Conservation (phyloP, 2,888 invertebrate species). For the Marronus borbonicus region DNA sequence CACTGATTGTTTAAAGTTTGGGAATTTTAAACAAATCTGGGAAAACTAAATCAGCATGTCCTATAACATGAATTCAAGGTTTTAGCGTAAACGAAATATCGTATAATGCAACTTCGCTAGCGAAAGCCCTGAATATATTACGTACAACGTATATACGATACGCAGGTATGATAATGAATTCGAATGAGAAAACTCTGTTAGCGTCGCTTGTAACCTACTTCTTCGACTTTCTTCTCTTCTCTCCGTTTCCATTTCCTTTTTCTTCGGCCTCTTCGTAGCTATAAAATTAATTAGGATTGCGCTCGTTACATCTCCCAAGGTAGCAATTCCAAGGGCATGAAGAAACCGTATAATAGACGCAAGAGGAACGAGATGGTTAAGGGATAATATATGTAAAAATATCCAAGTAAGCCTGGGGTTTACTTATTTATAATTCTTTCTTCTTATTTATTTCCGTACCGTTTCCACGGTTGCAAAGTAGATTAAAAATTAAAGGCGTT, state of each 20-base stretch:
- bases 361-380: slow-evolving; percentile 39
- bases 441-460: slow-evolving; percentile 27
- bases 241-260: slow-evolving; percentile 15
- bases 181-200: slow-evolving; percentile 19
- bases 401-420: slow-evolving; percentile 22
- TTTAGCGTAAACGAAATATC: slow-evolving; percentile 4
- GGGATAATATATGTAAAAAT: slow-evolving; percentile 42
- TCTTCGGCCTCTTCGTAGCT: slow-evolving; percentile 52
- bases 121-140: neutral
- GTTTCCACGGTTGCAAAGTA: slow-evolving; percentile 42
- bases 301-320: slow-evolving; percentile 54
- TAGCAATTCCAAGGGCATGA: slow-evolving; percentile 55
- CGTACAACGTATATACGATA: slow-evolving; percentile 4
- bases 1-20: too few species aligned
- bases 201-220: slow-evolving; percentile 36
- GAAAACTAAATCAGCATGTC: too few species aligned
- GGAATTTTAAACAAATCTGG: too few species aligned
- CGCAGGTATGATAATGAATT: slow-evolving; percentile 33
- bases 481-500: slow-evolving; percentile 29
- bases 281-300: slow-evolving; percentile 58
- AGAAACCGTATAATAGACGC: slow-evolving; percentile 46
- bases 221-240: slow-evolving; percentile 25
- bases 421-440: slow-evolving; percentile 41
- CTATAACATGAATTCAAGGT: neutral
- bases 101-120: slow-evolving; percentile 1